These are phyloP conservation scores for Damaliscus lunatus DNA, from an alignment of 2,113 vertebrate species.

Conservation along the genomic window DNA sequence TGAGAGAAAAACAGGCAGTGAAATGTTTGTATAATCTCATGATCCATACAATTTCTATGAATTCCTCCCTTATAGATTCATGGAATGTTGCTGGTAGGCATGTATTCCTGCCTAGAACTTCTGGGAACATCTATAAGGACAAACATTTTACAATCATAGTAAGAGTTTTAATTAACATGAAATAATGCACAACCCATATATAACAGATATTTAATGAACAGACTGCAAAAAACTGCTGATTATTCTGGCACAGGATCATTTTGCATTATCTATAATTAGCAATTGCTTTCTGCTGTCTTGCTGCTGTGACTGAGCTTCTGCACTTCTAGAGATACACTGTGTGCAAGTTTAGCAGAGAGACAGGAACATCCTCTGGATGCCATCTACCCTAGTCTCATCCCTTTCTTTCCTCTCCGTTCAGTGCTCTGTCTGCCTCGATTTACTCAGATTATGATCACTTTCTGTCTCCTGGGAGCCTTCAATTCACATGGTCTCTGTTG, in stretches of 20 bases:
- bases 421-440: neutral
- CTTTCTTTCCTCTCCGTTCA: neutral
- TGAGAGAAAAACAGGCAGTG: neutral
- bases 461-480: neutral
- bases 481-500: neutral
- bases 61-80: neutral
- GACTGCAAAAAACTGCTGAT: neutral
- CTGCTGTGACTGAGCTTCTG: neutral
- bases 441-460: neutral
- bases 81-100: neutral
- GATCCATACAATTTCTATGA: neutral
- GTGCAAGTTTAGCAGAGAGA: neutral
- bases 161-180: slow-evolving; percentile 40
- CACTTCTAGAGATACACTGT: neutral
- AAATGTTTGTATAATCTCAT: neutral
- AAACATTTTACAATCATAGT: neutral
- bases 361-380: neutral
- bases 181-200: neutral
- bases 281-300: neutral
- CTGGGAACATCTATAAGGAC: neutral
- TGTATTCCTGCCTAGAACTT: neutral
- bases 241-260: neutral
- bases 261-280: neutral
- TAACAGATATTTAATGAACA: neutral
- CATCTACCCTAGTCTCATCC: neutral